These are phyloP conservation scores for Lophotriccus pileatus DNA, from an alignment of 2,797 vertebrate species.

Conservation along the genomic window DNA sequence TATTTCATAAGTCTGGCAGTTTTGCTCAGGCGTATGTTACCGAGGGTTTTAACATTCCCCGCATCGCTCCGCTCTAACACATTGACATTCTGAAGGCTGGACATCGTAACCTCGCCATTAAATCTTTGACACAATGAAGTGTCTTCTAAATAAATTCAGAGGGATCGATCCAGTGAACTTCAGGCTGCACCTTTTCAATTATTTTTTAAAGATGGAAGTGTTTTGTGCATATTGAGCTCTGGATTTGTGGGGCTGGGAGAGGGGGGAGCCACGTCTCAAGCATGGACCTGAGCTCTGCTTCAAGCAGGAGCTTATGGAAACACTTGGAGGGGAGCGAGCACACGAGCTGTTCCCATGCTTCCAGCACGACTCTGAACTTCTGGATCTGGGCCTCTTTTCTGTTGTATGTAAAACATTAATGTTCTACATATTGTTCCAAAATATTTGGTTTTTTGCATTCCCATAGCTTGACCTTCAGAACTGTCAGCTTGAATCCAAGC, in stretches of 20 bases:
- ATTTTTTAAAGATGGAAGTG: slow-evolving; percentile 36
- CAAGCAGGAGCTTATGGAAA: neutral
- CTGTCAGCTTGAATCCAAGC: neutral
- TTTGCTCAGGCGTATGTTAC: neutral
- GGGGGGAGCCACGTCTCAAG: neutral
- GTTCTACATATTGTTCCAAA: neutral
- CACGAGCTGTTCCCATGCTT: neutral
- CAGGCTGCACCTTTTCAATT: slow-evolving; percentile 42
- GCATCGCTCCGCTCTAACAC: neutral
- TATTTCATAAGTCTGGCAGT: neutral
- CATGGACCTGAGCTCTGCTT: neutral
- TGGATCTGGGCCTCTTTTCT: neutral
- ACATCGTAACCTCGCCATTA: slow-evolving; percentile 42
- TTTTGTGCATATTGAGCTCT: neutral
- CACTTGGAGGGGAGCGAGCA: rapidly evolving
- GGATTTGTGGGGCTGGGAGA: neutral
- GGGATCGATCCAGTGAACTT: slow-evolving; percentile 42
- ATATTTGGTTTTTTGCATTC: neutral
- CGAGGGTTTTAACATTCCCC: slow-evolving; percentile 35
- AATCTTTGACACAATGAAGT: slow-evolving; percentile 58
- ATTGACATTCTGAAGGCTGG: slow-evolving; percentile 22
- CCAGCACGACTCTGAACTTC: neutral
- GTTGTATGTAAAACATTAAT: neutral
- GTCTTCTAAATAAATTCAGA: slow-evolving; percentile 59
- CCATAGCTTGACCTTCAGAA: neutral